Evolutionary conservation across 2,888 invertebrate genomes (phyloP).

Genomic region (Thymelicus sylvestris): DNA sequence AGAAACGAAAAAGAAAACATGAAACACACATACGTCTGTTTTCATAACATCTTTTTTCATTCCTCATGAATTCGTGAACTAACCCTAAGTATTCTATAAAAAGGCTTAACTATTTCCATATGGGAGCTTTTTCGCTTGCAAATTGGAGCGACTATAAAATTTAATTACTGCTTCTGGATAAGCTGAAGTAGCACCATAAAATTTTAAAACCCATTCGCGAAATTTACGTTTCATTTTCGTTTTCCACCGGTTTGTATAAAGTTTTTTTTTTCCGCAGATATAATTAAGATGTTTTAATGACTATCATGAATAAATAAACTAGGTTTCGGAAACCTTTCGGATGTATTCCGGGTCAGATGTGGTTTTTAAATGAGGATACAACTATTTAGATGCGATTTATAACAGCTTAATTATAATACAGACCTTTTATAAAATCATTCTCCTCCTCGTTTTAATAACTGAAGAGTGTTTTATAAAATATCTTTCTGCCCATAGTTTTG

Average conservation of each 20-base stretch:
- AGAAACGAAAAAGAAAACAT: no score
- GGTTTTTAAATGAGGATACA: not conserved
- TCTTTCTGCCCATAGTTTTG: no score
- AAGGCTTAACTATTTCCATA: slow-evolving; percentile 26
- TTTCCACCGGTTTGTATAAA: slow-evolving; percentile 22
- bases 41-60: not conserved
- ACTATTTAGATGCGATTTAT: not conserved
- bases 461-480: no score
- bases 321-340: not conserved
- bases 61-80: not conserved
- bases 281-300: slow-evolving; percentile 33
- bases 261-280: slow-evolving; percentile 26
- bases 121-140: slow-evolving; percentile 34
- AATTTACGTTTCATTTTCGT: slow-evolving; percentile 34
- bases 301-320: slow-evolving; percentile 23
- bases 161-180: slow-evolving; percentile 37
- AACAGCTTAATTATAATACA: not conserved
- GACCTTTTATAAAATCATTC: no score
- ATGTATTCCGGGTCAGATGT: not conserved
- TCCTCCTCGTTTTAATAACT: no score
- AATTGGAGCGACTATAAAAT: slow-evolving; percentile 38
- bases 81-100: slow-evolving; percentile 22
- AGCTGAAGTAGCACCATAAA: slow-evolving; percentile 37
- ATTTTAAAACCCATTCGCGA: slow-evolving; percentile 36
- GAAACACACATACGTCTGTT: no score